Evolutionary conservation across 2,113 vertebrate genomes (phyloP).

Genomic region (Lathamus discolor): DNA sequence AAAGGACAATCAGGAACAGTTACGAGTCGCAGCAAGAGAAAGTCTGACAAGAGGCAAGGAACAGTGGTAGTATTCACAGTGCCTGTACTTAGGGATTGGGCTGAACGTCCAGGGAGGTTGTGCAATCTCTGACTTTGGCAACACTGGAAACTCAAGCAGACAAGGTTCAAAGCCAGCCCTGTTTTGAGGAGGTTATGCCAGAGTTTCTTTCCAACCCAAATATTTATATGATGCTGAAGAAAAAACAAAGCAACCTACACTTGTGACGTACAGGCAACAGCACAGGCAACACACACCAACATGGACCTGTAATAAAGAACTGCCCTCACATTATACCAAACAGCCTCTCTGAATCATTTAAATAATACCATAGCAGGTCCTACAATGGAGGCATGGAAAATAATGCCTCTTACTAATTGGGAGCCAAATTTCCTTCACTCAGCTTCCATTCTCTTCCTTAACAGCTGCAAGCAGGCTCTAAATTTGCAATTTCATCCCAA

Average conservation of each 20-base stretch:
- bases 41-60: not conserved
- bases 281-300: not conserved
- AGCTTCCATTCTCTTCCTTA: not conserved
- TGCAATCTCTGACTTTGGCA: not conserved
- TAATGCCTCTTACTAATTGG: not conserved
- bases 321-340: not conserved
- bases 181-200: not conserved
- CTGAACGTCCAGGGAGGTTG: not conserved
- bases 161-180: not conserved
- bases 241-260: not conserved
- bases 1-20: not conserved
- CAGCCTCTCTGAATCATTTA: not conserved
- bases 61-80: not conserved
- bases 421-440: not conserved
- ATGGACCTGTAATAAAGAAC: not conserved
- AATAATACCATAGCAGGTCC: not conserved
- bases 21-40: not conserved
- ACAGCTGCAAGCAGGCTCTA: not conserved
- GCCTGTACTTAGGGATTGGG: not conserved
- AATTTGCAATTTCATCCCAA: not conserved
- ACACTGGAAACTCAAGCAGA: not conserved
- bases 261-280: not conserved
- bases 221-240: conserved; percentile 8
- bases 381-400: not conserved
- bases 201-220: conserved; percentile 22